These are phyloP conservation scores for Talpa occidentalis DNA, from an alignment of 2,113 vertebrate genomes.

Conservation along the genomic window DNA sequence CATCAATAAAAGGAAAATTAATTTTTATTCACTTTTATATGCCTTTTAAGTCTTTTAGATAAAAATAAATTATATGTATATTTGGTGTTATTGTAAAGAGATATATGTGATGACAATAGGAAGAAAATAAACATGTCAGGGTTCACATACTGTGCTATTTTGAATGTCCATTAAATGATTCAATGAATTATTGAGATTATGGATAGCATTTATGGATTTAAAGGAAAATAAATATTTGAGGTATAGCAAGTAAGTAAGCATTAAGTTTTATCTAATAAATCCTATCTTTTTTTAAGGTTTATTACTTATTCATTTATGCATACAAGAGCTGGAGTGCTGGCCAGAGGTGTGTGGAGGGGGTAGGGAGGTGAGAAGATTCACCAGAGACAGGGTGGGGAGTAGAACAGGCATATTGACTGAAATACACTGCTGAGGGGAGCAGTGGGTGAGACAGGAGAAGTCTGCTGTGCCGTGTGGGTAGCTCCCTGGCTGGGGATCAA, in stretches of 20 bases:
- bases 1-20: not conserved
- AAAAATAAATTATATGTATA: not conserved
- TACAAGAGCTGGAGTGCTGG: too few relatives aligned
- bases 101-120: not conserved
- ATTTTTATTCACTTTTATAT: not conserved
- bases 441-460: too few relatives aligned
- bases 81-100: not conserved
- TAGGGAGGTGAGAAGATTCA: too few relatives aligned
- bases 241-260: not conserved
- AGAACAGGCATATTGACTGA: too few relatives aligned
- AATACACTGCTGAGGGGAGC: too few relatives aligned
- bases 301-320: too few relatives aligned
- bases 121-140: not conserved
- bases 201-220: not conserved
- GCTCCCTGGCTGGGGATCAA: too few relatives aligned
- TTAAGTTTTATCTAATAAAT: not conserved
- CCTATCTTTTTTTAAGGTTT: too few relatives aligned
- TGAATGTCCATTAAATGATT: not conserved
- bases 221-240: slow-evolving; percentile 42
- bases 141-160: not conserved
- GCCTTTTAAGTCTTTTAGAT: not conserved
- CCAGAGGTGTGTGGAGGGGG: too few relatives aligned
- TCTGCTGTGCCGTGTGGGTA: too few relatives aligned
- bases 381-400: too few relatives aligned
- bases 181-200: not conserved